A percentile compares a stretch with the other conserved stretches of the same genome.
Evolutionary conservation across 2,888 invertebrate species (phyloP).

Genomic region (Parnassius apollo): DNA sequence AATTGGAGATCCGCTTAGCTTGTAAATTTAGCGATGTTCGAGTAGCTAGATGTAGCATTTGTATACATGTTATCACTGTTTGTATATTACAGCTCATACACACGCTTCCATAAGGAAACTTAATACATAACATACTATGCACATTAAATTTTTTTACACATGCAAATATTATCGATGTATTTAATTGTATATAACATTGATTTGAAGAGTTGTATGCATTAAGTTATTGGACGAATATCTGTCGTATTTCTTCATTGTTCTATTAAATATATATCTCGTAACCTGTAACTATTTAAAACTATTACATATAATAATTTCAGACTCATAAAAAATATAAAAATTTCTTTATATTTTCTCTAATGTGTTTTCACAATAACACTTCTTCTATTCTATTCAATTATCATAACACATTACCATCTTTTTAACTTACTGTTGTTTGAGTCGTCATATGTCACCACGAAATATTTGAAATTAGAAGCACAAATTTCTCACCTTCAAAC

Average conservation of each 20-base stretch:
- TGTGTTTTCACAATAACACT: not conserved
- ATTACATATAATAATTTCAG: not conserved
- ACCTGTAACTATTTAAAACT: not conserved
- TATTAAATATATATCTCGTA: not conserved
- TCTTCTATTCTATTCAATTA: constrained; percentile 1
- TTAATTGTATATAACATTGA: constrained; percentile 6
- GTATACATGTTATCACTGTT: constrained; percentile 33
- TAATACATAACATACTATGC: constrained; percentile 29
- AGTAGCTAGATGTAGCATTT: constrained; percentile 53
- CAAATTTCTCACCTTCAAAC: not conserved
- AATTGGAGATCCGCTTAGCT: constrained; percentile 76
- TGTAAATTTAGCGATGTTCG: constrained; percentile 54
- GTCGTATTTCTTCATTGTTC: constrained; percentile 11
- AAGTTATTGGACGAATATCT: constrained; percentile 7
- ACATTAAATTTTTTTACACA: constrained; percentile 21
- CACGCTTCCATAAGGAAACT: constrained; percentile 35
- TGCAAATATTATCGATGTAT: constrained; percentile 15
- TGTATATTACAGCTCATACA: constrained; percentile 41
- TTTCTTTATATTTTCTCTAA: not conserved
- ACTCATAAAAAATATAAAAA: not conserved
- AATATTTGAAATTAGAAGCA: not conserved
- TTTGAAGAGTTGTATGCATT: constrained; percentile 10
- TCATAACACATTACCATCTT: not conserved
- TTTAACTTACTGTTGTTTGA: not conserved
- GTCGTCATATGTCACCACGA: not conserved